phyloP scores from a whole-genome alignment of 1,140 invertebrate species.

The Pectinophora gossypiella region DNA sequence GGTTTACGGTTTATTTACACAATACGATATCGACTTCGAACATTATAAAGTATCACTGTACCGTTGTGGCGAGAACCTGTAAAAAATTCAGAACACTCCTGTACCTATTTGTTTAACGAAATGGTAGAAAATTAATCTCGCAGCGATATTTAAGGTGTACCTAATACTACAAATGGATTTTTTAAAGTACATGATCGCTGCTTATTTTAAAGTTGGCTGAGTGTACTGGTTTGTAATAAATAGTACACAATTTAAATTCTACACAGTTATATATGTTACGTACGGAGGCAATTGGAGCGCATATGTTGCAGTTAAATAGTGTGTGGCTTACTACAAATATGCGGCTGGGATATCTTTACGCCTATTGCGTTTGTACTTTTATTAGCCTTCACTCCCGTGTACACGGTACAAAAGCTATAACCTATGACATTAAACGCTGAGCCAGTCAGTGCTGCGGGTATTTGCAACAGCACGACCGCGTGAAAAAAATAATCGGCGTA shows the following conservation, averaged over 20 bases:
- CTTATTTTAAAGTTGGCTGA: too few relatives aligned
- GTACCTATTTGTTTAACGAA: not conserved
- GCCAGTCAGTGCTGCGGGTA: not conserved
- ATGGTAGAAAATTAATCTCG: not conserved
- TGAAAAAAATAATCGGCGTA: constrained; percentile 1
- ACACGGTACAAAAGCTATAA: constrained; percentile 30
- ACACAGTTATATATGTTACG: too few relatives aligned
- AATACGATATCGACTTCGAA: constrained; percentile 61
- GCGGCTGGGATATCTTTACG: constrained; percentile 33
- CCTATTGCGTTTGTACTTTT: constrained; percentile 38
- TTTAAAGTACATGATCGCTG: too few relatives aligned
- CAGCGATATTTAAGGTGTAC: not conserved
- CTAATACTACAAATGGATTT: too few relatives aligned
- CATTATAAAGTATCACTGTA: constrained; percentile 60
- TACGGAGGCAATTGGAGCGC: not conserved
- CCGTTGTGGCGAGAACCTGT: constrained; percentile 28
- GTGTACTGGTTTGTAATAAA: too few relatives aligned
- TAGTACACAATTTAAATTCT: too few relatives aligned
- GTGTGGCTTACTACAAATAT: constrained; percentile 16
- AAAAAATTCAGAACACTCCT: constrained; percentile 23
- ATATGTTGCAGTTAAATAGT: constrained; percentile 1
- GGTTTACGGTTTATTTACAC: constrained; percentile 75
- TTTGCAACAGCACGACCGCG: not conserved
- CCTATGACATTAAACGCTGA: constrained; percentile 34
- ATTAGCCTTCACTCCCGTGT: constrained; percentile 29